These are phyloP conservation scores for Capitella teleta DNA, from an alignment of 1,140 invertebrate species.

Conservation along the genomic window DNA sequence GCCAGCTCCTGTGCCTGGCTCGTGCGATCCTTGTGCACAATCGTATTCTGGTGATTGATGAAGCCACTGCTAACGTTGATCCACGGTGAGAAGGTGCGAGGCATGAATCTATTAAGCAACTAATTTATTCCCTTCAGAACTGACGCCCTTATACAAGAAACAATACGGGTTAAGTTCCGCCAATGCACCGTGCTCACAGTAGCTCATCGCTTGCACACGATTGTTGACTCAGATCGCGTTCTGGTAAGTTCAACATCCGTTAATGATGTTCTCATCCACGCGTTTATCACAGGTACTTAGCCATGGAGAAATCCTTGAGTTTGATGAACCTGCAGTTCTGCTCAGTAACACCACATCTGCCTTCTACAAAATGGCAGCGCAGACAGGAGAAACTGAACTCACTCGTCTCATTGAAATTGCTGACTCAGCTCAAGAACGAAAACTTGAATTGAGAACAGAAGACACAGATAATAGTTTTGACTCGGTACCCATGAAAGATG, in stretches of 20 bases:
- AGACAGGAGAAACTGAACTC: constrained; percentile 26
- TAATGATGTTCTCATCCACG: too few species aligned
- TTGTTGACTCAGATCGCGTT: constrained; percentile 36
- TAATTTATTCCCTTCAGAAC: too few species aligned
- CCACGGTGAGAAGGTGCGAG: too few species aligned
- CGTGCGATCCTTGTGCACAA: constrained; percentile 48
- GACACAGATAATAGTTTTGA: too few species aligned
- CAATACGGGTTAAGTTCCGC: constrained; percentile 36
- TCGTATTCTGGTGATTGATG: constrained; percentile 65
- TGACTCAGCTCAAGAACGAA: too few species aligned
- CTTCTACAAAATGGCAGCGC: constrained; percentile 42
- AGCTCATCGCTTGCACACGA: constrained; percentile 43
- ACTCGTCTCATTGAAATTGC: constrained; percentile 25
- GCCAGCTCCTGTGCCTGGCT: constrained; percentile 49
- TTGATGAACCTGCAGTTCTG: constrained; percentile 56
- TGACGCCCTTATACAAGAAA: constrained; percentile 42
- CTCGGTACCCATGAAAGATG: too few species aligned
- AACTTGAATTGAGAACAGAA: too few species aligned
- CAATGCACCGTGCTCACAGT: constrained; percentile 44
- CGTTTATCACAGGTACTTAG: constrained; percentile 25
- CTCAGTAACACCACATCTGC: constrained; percentile 45
- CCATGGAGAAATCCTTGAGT: constrained; percentile 46
- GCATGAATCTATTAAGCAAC: too few species aligned
- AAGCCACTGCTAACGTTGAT: constrained; percentile 36
- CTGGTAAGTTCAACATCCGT: too few species aligned